Percentiles rank a stretch among this genome's conserved stretches.
Conservation (phyloP, 2,797 vertebrate species). For the Sphenodon punctatus region DNA sequence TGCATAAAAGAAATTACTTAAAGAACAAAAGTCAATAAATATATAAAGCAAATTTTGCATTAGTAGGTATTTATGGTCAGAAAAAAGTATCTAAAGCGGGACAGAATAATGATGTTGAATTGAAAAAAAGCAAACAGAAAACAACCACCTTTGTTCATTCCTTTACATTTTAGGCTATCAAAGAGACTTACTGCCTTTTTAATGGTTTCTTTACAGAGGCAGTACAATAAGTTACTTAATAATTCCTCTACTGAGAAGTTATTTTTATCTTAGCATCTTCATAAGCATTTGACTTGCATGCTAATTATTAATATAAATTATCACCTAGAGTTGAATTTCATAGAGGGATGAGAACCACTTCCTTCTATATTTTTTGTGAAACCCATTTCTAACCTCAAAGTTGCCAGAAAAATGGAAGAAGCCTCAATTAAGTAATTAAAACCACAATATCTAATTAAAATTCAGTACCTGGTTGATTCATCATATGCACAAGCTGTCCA, state of each 20-base stretch:
- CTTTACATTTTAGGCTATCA: constrained; percentile 16
- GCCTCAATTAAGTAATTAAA: constrained; percentile 28
- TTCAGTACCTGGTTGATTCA: constrained; percentile 33
- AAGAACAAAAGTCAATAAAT: constrained; percentile 39
- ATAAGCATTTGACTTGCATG: background rate
- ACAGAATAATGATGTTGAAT: background rate
- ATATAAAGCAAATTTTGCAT: constrained; percentile 41
- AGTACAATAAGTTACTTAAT: background rate
- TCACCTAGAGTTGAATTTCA: constrained; percentile 45
- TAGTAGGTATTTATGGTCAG: constrained; percentile 35
- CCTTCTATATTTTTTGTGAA: constrained; percentile 31
- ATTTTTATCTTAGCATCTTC: background rate
- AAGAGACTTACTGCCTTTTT: constrained; percentile 14
- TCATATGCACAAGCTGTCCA: constrained; percentile 20
- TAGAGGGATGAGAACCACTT: constrained; percentile 38
- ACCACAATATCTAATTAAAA: constrained; percentile 7
- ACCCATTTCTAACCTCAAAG: constrained; percentile 32
- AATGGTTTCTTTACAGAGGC: constrained; percentile 28
- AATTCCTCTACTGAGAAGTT: background rate
- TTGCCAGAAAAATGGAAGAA: constrained; percentile 28
- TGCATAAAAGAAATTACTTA: constrained; percentile 40
- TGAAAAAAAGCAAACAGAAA: constrained; percentile 26
- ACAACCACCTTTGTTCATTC: background rate
- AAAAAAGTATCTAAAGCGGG: constrained; percentile 37
- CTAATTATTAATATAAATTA: background rate